Base-by-base conservation (phyloP, 2,888 invertebrate genomes). In the Spialia ferax region DNA sequence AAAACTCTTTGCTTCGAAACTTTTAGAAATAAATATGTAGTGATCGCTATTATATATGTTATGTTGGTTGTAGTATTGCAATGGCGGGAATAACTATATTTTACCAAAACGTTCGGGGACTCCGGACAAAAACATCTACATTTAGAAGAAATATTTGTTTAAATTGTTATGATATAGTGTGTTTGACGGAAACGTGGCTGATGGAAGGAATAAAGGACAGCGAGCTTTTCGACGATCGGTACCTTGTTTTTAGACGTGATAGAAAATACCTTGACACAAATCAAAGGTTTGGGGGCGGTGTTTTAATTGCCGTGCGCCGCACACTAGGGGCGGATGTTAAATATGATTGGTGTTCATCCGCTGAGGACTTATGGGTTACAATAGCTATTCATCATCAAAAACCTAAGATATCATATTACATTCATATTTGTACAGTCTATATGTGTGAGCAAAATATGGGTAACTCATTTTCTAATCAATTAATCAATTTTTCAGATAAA, bases 151-250 rank as follows among this genome's bases (percentile, higher is more conserved):
- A 35, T 0, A 13, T 56, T 13, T 8, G 18, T 8, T 38, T 57
- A 6, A 57, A 57, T n/a, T 22, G 13, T 11, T 57, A 38, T 20
- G 38, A 38, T 38, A 22, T 57, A 13, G 38, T 57, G 22, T 54
- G 18, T 50, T 26, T 69, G 23, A 61, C 64, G 15, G 69, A 69
- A 55, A 61, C 69, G 0, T 69, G 69, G 69, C 52, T 69, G 1
- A 5, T 55, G 8, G 60, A 61, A 2, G 64, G 63, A 13, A 60
- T 69, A 10, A 29, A 6, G 11, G 60, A 69, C 32, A 48, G 54
- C 11, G 69, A 69, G 18, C n/a, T 69, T 13, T 60, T 69, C n/a
- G 69, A 69, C 23, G 45, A 29, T 6, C 52, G 69, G 11, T 69
- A 64, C 20, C 10, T 55, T 0, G 35, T 38, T 3, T 38, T 11